phyloP scores from a whole-genome alignment of 2,113 vertebrate genomes.

The Himantopus leucocephalus region DNA sequence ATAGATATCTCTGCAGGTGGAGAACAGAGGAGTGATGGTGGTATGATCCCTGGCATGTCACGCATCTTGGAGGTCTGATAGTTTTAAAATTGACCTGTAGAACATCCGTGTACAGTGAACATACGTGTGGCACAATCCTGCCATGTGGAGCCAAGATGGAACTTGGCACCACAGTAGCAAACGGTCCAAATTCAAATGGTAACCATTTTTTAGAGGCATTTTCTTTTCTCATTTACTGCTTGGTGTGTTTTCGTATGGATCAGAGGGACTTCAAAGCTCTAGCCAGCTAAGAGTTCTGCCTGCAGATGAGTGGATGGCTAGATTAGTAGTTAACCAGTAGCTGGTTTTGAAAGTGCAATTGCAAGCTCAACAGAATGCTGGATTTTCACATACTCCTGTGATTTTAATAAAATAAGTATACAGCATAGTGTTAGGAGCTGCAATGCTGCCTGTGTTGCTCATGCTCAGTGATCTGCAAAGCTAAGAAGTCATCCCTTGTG shows the following conservation, averaged over 20 bases:
- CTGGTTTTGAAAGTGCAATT: background rate
- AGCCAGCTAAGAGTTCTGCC: background rate
- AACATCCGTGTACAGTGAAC: background rate
- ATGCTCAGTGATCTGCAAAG: background rate
- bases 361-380: background rate
- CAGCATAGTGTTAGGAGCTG: background rate
- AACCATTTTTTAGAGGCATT: background rate
- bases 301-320: background rate
- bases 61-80: background rate
- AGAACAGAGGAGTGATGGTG: background rate
- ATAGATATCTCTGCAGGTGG: background rate
- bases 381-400: background rate
- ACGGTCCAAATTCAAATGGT: background rate
- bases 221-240: background rate
- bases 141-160: background rate
- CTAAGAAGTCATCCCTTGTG: background rate
- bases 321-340: background rate
- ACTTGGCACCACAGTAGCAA: background rate
- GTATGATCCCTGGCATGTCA: background rate
- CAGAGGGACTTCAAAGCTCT: background rate
- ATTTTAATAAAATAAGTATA: background rate
- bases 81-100: background rate
- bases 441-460: background rate
- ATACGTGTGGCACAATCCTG: background rate
- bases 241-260: background rate